Conservation (phyloP, 2,888 invertebrate genomes). For the Malthinus flaveolus region DNA sequence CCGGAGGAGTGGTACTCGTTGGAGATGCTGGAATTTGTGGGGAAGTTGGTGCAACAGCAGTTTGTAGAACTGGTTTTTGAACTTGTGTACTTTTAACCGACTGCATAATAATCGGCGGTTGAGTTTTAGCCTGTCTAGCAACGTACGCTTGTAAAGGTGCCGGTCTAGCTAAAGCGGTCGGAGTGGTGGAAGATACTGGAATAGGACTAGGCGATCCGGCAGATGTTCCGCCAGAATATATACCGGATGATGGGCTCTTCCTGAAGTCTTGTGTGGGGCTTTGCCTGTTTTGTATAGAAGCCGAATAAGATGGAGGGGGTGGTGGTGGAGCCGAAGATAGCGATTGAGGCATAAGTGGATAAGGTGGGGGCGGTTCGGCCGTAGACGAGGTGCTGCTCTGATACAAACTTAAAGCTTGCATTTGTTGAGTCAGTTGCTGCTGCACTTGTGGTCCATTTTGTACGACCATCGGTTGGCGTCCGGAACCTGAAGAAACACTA, state of each 20-base stretch:
- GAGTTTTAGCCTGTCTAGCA: constrained; percentile 84
- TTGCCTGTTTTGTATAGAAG: constrained; percentile 84
- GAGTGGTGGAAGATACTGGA: constrained; percentile 63
- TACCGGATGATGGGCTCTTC: constrained; percentile 84
- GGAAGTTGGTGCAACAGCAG: constrained; percentile 89
- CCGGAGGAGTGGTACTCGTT: constrained; percentile 55
- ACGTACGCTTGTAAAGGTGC: constrained; percentile 85
- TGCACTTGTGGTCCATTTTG: constrained; percentile 79
- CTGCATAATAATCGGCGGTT: constrained; percentile 95
- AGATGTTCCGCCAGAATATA: constrained; percentile 81
- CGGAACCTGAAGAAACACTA: constrained; percentile 47
- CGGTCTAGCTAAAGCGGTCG: constrained; percentile 72
- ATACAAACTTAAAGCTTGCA: constrained; percentile 82
- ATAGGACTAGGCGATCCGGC: constrained; percentile 83
- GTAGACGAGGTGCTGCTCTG: constrained; percentile 63
- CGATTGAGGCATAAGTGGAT: constrained; percentile 58
- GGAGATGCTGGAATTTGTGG: constrained; percentile 64
- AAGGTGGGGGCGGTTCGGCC: constrained; percentile 64
- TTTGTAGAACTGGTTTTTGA: constrained; percentile 92
- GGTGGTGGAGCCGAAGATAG: constrained; percentile 68
- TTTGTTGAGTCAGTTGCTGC: constrained; percentile 85
- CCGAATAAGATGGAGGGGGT: constrained; percentile 83
- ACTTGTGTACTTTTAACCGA: constrained; percentile 95
- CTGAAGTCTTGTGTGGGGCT: constrained; percentile 80
- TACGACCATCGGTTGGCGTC: constrained; percentile 77